Evolutionary conservation across 2,797 vertebrate species (phyloP), one percentile per base, ranked within the genome.

Genomic region (Staurois parvus): DNA sequence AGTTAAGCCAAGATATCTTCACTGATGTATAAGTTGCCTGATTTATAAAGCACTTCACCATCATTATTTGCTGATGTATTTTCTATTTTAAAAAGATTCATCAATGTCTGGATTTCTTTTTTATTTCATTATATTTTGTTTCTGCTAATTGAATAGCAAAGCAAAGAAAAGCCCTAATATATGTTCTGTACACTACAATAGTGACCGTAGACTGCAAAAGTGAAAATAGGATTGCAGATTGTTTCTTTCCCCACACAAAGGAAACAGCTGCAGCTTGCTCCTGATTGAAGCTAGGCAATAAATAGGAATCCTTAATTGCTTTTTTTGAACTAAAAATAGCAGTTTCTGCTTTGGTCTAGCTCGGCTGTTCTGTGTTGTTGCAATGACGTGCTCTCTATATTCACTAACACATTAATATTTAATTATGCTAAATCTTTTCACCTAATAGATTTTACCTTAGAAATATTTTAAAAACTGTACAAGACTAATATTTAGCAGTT

Each of bases 231-330:
- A 75, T n/a, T 66, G 37, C 29, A 26, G n/a, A 79, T 79, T 74
- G 83, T 85, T 74, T 8, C 59, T 74, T 75, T 81, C 37, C 70
- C 69, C 48, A 80, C 70, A 81, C 72, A 85, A 81, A 81, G 37
- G 72, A 76, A 81, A 73, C 84, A 85, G 84, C 84, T 85, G 84
- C 79, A 81, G 66, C 34, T 85, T 76, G 45, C 42, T 59, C 17
- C 30, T 76, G 66, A 85, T 73, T 76, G 64, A 30, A 48, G 48
- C 79, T 59, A 68, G 67, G 74, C 72, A 76, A 85, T 81, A 81
- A 85, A 81, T 81, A 85, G 64, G 72, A 80, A 85, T 76, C 72
- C 73, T 70, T 85, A 85, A 85, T 85, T 81, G 62, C 84, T 81
- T 81, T 85, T 70, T 70, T 68, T 75, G 84, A 68, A 56, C 72